A percentile compares a stretch with the other conserved stretches of the same genome.
phyloP scores from a whole-genome alignment of 2,888 invertebrate genomes.

The Sinotaia quadrata region DNA sequence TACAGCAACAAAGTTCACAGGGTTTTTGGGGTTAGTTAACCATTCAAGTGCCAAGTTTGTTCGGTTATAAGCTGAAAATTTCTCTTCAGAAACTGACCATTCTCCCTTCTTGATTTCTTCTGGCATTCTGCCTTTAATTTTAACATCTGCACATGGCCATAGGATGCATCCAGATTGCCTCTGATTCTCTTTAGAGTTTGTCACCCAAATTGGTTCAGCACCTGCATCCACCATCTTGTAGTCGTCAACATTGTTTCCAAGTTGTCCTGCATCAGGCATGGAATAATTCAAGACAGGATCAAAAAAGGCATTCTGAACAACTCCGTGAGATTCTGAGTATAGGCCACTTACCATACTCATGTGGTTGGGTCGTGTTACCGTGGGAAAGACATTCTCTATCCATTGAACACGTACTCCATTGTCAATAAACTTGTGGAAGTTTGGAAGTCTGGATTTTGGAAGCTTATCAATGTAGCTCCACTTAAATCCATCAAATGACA shows the following conservation, averaged over 20 bases:
- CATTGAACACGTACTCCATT: slow-evolving; percentile 77
- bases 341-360: slow-evolving; percentile 78
- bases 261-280: slow-evolving; percentile 32
- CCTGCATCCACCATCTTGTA: slow-evolving; percentile 72
- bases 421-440: slow-evolving; percentile 75
- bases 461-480: slow-evolving; percentile 78
- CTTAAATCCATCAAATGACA: slow-evolving; percentile 78
- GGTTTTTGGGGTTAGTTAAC: slow-evolving; percentile 69
- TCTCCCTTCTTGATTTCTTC: slow-evolving; percentile 41
- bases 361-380: slow-evolving; percentile 84
- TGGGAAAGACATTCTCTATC: slow-evolving; percentile 68
- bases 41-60: slow-evolving; percentile 56
- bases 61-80: slow-evolving; percentile 51
- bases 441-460: slow-evolving; percentile 73
- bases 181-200: slow-evolving; percentile 74
- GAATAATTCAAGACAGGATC: slow-evolving; percentile 72
- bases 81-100: slow-evolving; percentile 66
- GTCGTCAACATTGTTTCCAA: slow-evolving; percentile 70
- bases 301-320: slow-evolving; percentile 78
- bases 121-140: slow-evolving; percentile 71
- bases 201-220: slow-evolving; percentile 66
- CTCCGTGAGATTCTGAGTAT: slow-evolving; percentile 80
- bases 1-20: slow-evolving; percentile 80
- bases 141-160: slow-evolving; percentile 79
- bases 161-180: slow-evolving; percentile 79